A percentile compares a stretch with the other conserved stretches of the same genome.
phyloP scores from a whole-genome alignment of 2,888 invertebrate genomes.

The Sipha maydis region DNA sequence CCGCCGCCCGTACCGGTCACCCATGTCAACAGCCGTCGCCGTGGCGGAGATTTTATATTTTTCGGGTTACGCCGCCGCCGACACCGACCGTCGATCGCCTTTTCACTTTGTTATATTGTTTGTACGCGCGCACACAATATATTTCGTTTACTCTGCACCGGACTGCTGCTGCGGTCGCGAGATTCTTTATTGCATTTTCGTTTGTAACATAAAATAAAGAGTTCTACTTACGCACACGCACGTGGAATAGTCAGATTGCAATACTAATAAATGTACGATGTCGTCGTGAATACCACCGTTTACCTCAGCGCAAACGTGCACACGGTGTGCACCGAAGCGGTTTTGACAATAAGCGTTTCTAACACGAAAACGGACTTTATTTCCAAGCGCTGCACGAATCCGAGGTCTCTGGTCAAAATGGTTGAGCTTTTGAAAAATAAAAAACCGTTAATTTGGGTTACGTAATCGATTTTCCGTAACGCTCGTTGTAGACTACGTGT shows the following conservation, averaged over 20 bases:
- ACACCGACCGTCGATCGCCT: background rate
- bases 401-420: too few relatives aligned
- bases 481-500: too few relatives aligned
- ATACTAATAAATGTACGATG: background rate
- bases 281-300: background rate
- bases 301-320: too few relatives aligned
- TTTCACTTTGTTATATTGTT: constrained; percentile 7
- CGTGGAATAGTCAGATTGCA: background rate
- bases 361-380: too few relatives aligned
- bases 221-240: background rate
- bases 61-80: constrained; percentile 40
- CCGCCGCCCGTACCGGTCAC: constrained; percentile 30
- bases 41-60: constrained; percentile 41
- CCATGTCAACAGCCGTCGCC: background rate
- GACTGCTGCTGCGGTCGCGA: background rate
- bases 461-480: too few relatives aligned
- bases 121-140: background rate
- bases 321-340: too few relatives aligned
- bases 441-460: too few relatives aligned
- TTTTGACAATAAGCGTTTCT: too few relatives aligned
- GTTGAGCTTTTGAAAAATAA: too few relatives aligned
- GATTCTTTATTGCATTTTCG: constrained; percentile 27
- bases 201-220: background rate
- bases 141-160: background rate
- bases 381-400: too few relatives aligned